Evolutionary conservation across 2,888 invertebrate species (phyloP).

Genomic region (Mactromeris polynyma): DNA sequence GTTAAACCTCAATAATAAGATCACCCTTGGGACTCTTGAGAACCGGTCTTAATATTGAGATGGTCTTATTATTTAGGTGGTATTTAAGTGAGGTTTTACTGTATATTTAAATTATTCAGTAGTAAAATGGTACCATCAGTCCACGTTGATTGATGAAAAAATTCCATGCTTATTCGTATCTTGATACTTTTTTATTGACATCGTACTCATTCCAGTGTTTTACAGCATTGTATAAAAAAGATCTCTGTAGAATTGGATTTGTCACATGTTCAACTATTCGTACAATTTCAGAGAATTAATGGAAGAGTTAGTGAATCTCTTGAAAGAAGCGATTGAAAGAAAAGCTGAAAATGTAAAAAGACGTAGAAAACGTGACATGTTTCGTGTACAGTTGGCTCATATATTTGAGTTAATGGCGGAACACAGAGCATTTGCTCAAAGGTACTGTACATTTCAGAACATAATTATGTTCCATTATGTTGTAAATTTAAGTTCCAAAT

Average conservation of each 20-base stretch:
- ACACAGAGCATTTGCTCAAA: constrained; percentile 86
- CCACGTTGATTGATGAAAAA: no score
- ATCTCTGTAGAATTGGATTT: background rate
- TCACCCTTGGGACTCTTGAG: no score
- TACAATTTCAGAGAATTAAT: constrained; percentile 93
- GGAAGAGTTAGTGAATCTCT: constrained; percentile 96
- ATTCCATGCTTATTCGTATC: no score
- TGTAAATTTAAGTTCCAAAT: background rate
- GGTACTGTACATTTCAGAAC: constrained; percentile 72
- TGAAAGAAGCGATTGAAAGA: constrained; percentile 98
- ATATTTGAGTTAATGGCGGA: constrained; percentile 97
- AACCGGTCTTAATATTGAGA: no score
- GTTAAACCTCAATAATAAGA: no score
- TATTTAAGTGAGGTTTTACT: no score
- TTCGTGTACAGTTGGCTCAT: constrained; percentile 96
- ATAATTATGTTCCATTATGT: background rate
- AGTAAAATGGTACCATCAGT: no score
- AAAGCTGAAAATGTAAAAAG: constrained; percentile 99
- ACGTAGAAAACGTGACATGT: constrained; percentile 95
- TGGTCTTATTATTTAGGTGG: no score
- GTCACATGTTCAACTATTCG: background rate
- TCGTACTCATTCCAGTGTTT: no score
- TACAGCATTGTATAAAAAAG: no score
- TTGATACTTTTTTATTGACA: no score
- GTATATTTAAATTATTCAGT: no score